Percentiles rank a stretch among this genome's conserved stretches.
phyloP scores from a whole-genome alignment of 2,888 invertebrate genomes.

The Chalcis sispes region DNA sequence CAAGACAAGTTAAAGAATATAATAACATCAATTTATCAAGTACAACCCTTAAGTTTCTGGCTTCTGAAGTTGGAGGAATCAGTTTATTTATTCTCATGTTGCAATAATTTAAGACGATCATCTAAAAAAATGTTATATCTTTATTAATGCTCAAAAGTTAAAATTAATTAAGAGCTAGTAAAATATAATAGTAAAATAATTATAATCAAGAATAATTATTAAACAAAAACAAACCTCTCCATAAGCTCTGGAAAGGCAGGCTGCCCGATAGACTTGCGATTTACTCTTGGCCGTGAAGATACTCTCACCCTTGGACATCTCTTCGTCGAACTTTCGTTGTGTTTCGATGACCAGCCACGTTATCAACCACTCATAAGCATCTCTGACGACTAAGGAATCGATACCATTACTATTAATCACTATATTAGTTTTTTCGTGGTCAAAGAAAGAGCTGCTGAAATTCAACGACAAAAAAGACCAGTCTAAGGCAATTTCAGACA shows the following conservation, averaged over 20 bases:
- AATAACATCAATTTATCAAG: constrained; percentile 79
- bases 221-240: constrained; percentile 80
- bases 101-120: constrained; percentile 77
- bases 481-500: constrained; percentile 47
- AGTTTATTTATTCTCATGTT: constrained; percentile 75
- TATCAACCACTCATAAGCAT: constrained; percentile 90
- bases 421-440: constrained; percentile 35
- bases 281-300: constrained; percentile 87
- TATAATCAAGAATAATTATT: neutral
- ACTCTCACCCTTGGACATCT: constrained; percentile 79
- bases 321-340: constrained; percentile 79
- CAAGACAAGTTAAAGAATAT: constrained; percentile 80
- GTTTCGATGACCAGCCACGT: constrained; percentile 87
- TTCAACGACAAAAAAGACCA: constrained; percentile 49
- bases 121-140: constrained; percentile 62
- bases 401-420: constrained; percentile 56
- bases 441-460: constrained; percentile 58
- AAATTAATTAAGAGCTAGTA: no score
- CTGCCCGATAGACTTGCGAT: constrained; percentile 88
- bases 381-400: constrained; percentile 79
- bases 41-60: constrained; percentile 76
- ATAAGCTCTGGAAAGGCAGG: constrained; percentile 85
- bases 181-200: neutral
- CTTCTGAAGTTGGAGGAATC: constrained; percentile 69
- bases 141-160: neutral